Base-by-base conservation (phyloP, 1,140 invertebrate genomes). In the Zaprionus tsacasi region DNA sequence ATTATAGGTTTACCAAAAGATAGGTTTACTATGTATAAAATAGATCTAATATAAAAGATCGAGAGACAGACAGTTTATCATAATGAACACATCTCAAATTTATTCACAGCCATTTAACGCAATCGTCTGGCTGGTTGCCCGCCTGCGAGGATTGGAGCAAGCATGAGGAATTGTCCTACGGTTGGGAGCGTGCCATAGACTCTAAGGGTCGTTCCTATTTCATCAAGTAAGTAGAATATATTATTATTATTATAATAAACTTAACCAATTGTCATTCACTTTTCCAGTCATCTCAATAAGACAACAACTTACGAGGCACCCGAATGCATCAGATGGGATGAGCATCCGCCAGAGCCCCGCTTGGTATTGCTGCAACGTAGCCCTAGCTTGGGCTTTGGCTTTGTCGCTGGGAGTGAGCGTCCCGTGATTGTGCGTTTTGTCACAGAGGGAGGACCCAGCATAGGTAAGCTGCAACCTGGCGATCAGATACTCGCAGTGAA, bases 401-500 rank as follows among this genome's bases (percentile, higher is more conserved):
- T 99, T 92, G 97, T 99, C 1, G 98, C 98, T 2, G 97, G 98
- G 1, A 97, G 96, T 40, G 97, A 98, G 92, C 95, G 96, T 74
- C 98, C 98, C 0, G 97, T 98, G 6, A 96, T 98, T 45, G 97
- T 99, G 7, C 95, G 98, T 66, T 97, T 96, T 80, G 96, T 97
- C 6, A 97, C 96, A 0, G 95, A 96, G 93, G 97, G 96, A 78
- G 98, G 98, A 8, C 98, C 98, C 1, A 98, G 97, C 91, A 97
- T 97, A 54, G 96, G 96, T 52, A 97, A 97, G 94, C 93, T 99
- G 40, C 94, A 97, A 82, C 96, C 97, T 0, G 97, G 97, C 8
- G 98, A 99, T 93, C 97, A 98, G 92, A 98, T 99, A 59, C 94
- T 98, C 11, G 94, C 95, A 68, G 97, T 99, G 45, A 98, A 98